Percentiles rank a stretch among this genome's conserved stretches.
Conservation (phyloP, 2,888 invertebrate genomes). For the Dorcus parallelipipedus region DNA sequence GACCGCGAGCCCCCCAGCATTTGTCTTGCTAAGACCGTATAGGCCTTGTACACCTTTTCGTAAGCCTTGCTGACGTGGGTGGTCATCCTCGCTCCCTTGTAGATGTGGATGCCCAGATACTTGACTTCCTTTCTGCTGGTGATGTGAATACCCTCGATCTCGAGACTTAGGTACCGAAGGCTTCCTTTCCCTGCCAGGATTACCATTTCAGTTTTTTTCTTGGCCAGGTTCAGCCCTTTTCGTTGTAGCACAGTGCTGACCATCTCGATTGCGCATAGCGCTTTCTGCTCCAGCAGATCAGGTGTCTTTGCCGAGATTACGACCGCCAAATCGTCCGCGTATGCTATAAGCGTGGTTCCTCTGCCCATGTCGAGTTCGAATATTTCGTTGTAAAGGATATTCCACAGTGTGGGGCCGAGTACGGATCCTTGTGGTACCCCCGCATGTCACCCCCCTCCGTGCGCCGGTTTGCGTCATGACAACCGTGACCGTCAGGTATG, state of each 20-base stretch:
- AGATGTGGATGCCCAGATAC: constrained; percentile 6
- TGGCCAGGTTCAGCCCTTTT: too few species aligned
- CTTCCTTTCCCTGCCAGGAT: too few species aligned
- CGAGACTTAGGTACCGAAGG: not conserved
- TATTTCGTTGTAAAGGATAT: constrained; percentile 16
- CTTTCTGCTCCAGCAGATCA: too few species aligned
- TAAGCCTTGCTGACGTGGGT: not conserved
- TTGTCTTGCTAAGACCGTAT: constrained; percentile 1
- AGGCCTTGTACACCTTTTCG: not conserved
- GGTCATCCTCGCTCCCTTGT: not conserved
- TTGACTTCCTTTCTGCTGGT: not conserved
- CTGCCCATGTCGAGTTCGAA: not conserved
- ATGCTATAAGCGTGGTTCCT: not conserved
- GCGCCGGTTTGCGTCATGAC: constrained; percentile 13
- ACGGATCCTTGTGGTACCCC: constrained; percentile 17
- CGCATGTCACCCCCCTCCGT: constrained; percentile 3
- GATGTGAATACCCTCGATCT: not conserved
- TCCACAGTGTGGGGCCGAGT: constrained; percentile 10
- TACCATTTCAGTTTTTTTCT: too few species aligned
- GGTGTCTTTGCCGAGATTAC: too few species aligned
- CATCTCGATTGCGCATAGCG: too few species aligned
- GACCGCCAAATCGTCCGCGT: too few species aligned
- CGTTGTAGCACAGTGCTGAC: too few species aligned
- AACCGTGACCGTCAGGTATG: constrained; percentile 10
- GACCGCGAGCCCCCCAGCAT: constrained; percentile 2